Evolutionary conservation across 2,797 vertebrate genomes (phyloP).

Genomic region (Acanthurus leucopareius): DNA sequence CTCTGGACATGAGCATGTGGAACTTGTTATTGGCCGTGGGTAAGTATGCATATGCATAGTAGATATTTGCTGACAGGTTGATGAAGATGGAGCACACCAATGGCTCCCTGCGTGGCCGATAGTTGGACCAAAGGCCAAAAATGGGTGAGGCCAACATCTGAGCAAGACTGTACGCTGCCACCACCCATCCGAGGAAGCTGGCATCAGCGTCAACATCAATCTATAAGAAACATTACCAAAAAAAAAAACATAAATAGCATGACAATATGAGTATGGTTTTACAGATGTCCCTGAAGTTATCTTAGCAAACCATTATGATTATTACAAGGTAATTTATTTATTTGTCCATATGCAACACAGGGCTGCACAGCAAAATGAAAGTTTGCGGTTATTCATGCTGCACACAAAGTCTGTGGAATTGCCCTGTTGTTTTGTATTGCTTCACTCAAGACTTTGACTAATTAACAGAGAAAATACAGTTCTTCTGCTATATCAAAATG

Average conservation of each 20-base stretch:
- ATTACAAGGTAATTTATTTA: neutral
- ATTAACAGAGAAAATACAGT: too few species aligned
- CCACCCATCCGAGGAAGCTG: conserved; percentile 97
- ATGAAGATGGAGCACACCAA: conserved; percentile 91
- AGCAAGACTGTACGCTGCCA: conserved; percentile 95
- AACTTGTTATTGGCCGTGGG: conserved; percentile 90
- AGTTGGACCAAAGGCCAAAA: conserved; percentile 96
- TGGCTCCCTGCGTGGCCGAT: conserved; percentile 92
- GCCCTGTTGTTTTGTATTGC: neutral
- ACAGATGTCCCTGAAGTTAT: too few species aligned
- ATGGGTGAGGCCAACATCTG: conserved; percentile 97
- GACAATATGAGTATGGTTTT: too few species aligned
- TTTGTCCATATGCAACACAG: too few species aligned
- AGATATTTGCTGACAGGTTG: conserved; percentile 92
- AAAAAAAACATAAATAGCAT: neutral
- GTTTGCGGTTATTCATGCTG: too few species aligned
- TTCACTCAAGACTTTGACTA: neutral
- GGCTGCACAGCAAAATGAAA: too few species aligned
- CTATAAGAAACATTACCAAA: conserved; percentile 70
- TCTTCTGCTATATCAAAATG: too few species aligned
- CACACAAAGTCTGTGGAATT: too few species aligned
- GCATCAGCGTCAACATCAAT: conserved; percentile 89
- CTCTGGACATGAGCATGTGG: conserved; percentile 93
- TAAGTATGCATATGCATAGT: conserved; percentile 92
- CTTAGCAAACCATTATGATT: neutral